Percentiles rank a stretch among this genome's conserved stretches.
phyloP scores from a whole-genome alignment of 2,113 vertebrate genomes.

The Pituophis catenifer region DNA sequence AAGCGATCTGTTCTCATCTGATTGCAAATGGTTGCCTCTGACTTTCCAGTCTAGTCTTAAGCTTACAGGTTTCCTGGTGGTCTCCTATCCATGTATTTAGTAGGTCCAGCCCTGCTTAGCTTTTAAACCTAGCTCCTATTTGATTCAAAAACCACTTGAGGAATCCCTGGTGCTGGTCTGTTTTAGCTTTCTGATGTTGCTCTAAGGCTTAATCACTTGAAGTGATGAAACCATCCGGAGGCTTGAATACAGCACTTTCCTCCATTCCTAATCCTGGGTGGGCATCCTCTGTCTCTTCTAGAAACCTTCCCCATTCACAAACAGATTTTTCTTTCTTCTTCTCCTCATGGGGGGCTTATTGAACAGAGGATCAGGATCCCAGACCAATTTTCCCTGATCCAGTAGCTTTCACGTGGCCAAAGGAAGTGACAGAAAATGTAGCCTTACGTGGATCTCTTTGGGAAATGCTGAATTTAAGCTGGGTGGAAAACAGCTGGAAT shows the following conservation, averaged over 20 bases:
- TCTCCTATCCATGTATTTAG: background rate
- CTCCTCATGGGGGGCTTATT: slow-evolving; percentile 67
- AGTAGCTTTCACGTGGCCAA: background rate
- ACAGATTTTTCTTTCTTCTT: slow-evolving; percentile 73
- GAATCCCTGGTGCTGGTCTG: background rate
- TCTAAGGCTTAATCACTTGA: background rate
- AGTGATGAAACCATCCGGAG: background rate
- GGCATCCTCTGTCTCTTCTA: background rate
- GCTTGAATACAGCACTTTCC: background rate
- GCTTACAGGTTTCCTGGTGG: background rate
- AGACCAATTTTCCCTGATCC: background rate
- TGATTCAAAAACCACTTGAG: background rate
- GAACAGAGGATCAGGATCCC: slow-evolving; percentile 39
- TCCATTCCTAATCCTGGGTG: background rate
- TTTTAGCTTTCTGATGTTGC: background rate
- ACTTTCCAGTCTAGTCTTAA: background rate
- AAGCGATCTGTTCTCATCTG: background rate
- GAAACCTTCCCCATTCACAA: slow-evolving; percentile 64
- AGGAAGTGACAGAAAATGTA: background rate
- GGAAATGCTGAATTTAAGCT: background rate
- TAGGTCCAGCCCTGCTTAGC: background rate
- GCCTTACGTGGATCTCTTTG: background rate
- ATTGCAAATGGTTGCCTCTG: background rate
- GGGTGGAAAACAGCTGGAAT: background rate
- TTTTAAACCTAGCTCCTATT: background rate